Base-by-base conservation (phyloP, 2,797 vertebrate species). In the Hybognathus amarus region DNA sequence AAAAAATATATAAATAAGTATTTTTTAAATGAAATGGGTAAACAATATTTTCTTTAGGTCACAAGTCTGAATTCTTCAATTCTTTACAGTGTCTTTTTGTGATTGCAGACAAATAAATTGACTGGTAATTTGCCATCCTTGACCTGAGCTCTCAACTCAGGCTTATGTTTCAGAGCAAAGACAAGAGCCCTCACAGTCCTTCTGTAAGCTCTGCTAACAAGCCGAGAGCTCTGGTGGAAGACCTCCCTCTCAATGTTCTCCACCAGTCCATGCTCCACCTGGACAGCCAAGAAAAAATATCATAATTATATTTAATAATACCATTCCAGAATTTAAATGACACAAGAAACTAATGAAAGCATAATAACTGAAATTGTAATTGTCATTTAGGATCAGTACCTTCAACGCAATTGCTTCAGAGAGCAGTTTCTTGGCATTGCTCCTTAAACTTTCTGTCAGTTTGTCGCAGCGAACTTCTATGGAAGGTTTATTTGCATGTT, bases 211-310 rank as follows among this genome's bases (percentile, higher is more conserved):
- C 91, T 81, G 40, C 94, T 97, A 91, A 98, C 92, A 89, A 98
- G 92, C 84, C 97, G 95, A 63, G 95, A 96, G 88, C 95, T 96
- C 91, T 96, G 96, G 92, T 99, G 96, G 93, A 99, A 99, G 83
- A 96, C 96, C 90, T 99, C 98, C 89, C 94, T 95, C 91, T 99
- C 98, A 10, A 98, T 96, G 94, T 97, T 98, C 94, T 99, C 98
- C 87, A 95, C 95, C 75, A 99, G 96, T 80, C 94, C 95, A 90
- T 96, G 96, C 91, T 96, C 96, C 89, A 94, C 94, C 98, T 99
- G 93, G 79, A 77, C 80, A 40, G 82, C 54, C 52, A 59, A 56
- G n/a, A 87, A 5, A 33, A 84, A 3, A 17, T n/a, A 59, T 86
- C 4, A 79, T 52, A 22, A 64, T 4, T 38, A 42, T 42, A 52